Conservation (phyloP, 2,888 invertebrate genomes). For the Caenorhabditis parvicauda region DNA sequence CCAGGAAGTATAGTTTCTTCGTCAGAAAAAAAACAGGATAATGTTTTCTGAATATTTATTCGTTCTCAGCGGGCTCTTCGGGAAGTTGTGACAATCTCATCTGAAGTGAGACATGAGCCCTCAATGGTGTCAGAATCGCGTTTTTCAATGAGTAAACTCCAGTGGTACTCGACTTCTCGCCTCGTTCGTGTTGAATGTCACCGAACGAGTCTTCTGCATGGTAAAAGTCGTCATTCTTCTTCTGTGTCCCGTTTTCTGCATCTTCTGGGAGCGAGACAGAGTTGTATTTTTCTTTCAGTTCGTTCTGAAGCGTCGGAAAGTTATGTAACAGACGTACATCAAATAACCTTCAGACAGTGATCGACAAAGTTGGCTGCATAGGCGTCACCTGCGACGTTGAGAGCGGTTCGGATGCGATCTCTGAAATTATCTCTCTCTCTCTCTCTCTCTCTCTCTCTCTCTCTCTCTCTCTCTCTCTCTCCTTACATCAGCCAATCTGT, state of each 20-base stretch:
- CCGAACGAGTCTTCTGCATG: constrained; percentile 18
- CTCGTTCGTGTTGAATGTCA: too few species aligned
- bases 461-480: too few species aligned
- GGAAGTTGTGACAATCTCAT: constrained; percentile 14
- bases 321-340: background rate
- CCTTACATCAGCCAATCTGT: constrained; percentile 66
- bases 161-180: too few species aligned
- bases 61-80: too few species aligned
- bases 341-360: constrained; percentile 63
- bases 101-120: constrained; percentile 22
- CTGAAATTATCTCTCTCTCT: too few species aligned
- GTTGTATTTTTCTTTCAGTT: background rate
- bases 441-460: background rate
- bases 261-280: background rate
- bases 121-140: constrained; percentile 19
- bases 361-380: constrained; percentile 67
- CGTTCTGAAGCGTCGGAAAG: background rate
- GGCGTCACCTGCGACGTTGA: constrained; percentile 68
- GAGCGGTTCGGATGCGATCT: constrained; percentile 67
- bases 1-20: background rate
- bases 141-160: constrained; percentile 26
- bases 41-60: constrained; percentile 3
- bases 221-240: background rate
- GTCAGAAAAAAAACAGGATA: background rate
- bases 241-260: background rate